A percentile compares a stretch with the other conserved stretches of the same genome.
Evolutionary conservation across 2,888 invertebrate species (phyloP).

Genomic region (Griposia aprilina): DNA sequence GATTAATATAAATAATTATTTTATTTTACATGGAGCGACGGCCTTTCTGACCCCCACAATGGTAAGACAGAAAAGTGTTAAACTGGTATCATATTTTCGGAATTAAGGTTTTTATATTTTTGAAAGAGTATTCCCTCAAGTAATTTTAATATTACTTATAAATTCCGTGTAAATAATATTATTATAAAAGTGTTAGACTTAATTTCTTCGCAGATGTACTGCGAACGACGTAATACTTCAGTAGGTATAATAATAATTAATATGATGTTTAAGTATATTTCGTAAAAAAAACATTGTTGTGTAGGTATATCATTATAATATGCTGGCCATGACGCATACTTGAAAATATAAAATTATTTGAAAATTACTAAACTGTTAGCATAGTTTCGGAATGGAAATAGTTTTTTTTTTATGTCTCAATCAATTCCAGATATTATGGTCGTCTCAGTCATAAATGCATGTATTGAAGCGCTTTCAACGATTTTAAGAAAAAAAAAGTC

Average conservation of each 20-base stretch:
- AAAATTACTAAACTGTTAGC: not conserved
- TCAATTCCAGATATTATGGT: too few relatives aligned
- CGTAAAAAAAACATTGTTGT: too few relatives aligned
- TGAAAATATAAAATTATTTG: not conserved
- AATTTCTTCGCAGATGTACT: too few relatives aligned
- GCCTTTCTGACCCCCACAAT: too few relatives aligned
- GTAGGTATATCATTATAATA: too few relatives aligned
- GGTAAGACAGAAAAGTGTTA: not conserved
- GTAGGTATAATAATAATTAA: too few relatives aligned
- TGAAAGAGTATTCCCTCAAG: not conserved
- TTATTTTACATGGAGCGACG: slow-evolving; percentile 52
- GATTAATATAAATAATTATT: slow-evolving; percentile 92
- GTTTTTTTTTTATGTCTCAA: too few relatives aligned
- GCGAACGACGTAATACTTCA: not conserved
- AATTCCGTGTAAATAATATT: not conserved
- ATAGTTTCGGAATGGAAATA: not conserved
- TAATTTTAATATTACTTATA: slow-evolving; percentile 2
- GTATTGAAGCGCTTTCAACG: too few relatives aligned
- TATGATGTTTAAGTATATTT: too few relatives aligned
- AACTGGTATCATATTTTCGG: not conserved
- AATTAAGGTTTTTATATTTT: not conserved
- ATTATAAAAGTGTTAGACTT: too few relatives aligned
- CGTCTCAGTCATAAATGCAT: too few relatives aligned
- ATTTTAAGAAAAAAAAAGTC: too few relatives aligned
- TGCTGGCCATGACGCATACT: not conserved